Evolutionary conservation across 2,888 invertebrate species (phyloP), one percentile per base, ranked within the genome.

Genomic region (Heliconius erato): DNA sequence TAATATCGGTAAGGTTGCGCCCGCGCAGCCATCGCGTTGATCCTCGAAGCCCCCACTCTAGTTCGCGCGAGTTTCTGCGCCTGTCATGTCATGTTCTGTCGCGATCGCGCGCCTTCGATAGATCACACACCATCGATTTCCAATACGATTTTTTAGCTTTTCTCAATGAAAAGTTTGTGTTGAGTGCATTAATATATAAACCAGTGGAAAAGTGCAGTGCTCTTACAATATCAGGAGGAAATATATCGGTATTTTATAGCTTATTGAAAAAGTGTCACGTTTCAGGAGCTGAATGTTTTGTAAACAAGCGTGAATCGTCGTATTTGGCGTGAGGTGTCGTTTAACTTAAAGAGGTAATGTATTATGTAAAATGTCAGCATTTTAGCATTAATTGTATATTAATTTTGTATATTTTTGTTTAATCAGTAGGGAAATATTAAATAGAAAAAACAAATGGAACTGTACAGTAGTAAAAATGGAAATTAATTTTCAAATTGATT

Each of bases 111-210:
- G 91, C 91, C 91, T 91, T 91, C 91, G 87, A 91, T 90, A 88
- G 89, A 89, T 88, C 88, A 88, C 90, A 89, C 91, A 91, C 89
- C 90, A 90, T 89, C 87, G 85, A 90, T 89, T 90, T 89, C 88
- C 90, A 89, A 92, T 89, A 90, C 88, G 91, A 92, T 94, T 91
- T 88, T 89, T 91, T 88, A 86, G 89, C 92, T 95, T 95, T 95
- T 94, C 94, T 94, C 89, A 93, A 94, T 94, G 95, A 95, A 95
- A 95, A 95, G 94, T 92, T 85, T 85, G 89, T 88, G 89, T 89
- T 87, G 87, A 92, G 90, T 90, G 89, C 67, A 44, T 71, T 67
- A 67, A 78, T 28, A 32, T 32, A 68, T 1, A n/a, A 54, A 23
- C 12, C 9, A 80, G 84, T 83, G 86, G 81, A 80, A 76, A 65